A percentile compares a stretch with the other conserved stretches of the same genome.
phyloP scores from a whole-genome alignment of 1,140 invertebrate genomes.

The Tenebrio molitor region DNA sequence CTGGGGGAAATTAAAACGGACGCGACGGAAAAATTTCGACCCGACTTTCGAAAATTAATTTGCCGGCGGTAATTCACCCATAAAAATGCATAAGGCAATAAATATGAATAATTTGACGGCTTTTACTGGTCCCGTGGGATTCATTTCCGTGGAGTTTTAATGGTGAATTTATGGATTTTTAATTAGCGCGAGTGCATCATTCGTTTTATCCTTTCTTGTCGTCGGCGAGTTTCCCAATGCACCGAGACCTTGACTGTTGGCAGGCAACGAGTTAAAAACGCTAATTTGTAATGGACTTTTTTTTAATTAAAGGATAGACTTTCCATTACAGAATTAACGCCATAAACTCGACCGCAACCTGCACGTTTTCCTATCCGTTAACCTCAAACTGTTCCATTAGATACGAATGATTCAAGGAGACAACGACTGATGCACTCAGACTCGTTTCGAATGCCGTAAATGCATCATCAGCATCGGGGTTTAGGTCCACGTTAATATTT shows the following conservation, averaged over 20 bases:
- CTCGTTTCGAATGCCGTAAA: neutral
- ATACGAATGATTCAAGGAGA: constrained; percentile 26
- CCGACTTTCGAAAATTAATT: neutral
- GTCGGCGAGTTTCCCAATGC: neutral
- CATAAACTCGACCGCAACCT: constrained; percentile 20
- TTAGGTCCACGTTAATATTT: neutral
- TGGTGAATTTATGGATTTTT: constrained; percentile 24
- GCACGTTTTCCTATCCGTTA: constrained; percentile 37
- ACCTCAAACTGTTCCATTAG: constrained; percentile 20
- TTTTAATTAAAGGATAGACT: constrained; percentile 35
- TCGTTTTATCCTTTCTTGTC: constrained; percentile 9
- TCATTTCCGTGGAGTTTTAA: neutral
- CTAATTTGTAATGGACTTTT: constrained; percentile 30
- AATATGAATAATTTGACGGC: neutral
- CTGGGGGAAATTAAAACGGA: neutral
- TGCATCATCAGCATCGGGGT: neutral
- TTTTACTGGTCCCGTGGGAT: neutral
- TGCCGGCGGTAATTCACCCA: neutral
- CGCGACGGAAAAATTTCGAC: neutral
- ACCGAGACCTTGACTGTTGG: constrained; percentile 27
- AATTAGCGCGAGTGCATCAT: constrained; percentile 23
- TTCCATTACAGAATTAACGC: constrained; percentile 31
- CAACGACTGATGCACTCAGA: constrained; percentile 7
- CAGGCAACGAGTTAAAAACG: constrained; percentile 26
- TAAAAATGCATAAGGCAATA: neutral